Percentiles rank a stretch among this genome's conserved stretches.
These are phyloP conservation scores for Zaprionus vittiger DNA, from an alignment of 1,140 invertebrate genomes.

Conservation along the genomic window DNA sequence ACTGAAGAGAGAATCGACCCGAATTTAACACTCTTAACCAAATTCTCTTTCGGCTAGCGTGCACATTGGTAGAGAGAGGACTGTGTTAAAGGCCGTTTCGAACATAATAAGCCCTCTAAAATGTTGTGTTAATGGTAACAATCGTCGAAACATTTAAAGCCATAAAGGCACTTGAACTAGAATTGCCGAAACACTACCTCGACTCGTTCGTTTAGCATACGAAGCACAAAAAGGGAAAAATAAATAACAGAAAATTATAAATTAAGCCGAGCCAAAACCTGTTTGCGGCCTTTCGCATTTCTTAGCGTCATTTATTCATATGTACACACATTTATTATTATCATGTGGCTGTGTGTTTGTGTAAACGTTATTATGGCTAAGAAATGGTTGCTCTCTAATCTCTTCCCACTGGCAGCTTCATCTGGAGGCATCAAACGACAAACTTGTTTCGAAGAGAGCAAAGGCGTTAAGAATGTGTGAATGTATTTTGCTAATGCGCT, in stretches of 20 bases:
- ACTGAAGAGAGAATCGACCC: neutral
- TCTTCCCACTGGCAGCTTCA: constrained; percentile 25
- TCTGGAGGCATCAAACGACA: constrained; percentile 4
- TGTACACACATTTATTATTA: neutral
- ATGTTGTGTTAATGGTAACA: neutral
- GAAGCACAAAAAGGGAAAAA: neutral
- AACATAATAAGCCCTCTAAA: neutral
- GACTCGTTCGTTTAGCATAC: neutral
- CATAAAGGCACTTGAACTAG: neutral
- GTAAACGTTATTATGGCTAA: constrained; percentile 15
- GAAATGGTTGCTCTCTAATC: constrained; percentile 54
- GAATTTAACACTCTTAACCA: neutral
- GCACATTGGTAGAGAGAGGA: neutral
- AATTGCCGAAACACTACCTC: neutral
- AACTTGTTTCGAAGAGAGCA: constrained; percentile 18
- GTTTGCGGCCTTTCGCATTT: constrained; percentile 45
- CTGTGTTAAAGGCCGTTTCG: constrained; percentile 1
- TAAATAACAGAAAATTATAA: constrained; percentile 30
- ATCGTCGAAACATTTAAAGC: neutral
- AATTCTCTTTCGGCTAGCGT: neutral
- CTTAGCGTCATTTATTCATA: constrained; percentile 29
- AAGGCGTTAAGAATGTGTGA: neutral
- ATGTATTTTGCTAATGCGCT: neutral
- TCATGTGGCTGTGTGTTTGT: constrained; percentile 15
- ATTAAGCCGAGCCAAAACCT: constrained; percentile 30